Base-by-base conservation (phyloP, 2,113 vertebrate genomes). In the Istiophorus platypterus region DNA sequence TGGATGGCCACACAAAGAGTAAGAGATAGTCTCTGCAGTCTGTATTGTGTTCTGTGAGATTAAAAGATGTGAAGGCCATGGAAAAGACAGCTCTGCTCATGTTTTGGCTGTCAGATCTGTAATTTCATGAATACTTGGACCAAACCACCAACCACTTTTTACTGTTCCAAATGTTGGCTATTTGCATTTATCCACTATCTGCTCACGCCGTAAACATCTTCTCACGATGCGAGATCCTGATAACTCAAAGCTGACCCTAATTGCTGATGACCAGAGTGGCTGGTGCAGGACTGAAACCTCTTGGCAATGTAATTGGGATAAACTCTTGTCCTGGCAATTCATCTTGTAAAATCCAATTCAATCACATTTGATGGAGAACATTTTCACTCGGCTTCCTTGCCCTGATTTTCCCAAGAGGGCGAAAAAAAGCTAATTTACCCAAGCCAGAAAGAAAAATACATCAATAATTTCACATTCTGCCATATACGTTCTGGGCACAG, bases 331-430 rank as follows among this genome's bases (percentile, higher is more conserved):
- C 80, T 61, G 73, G 84, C 90, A 88, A 92, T 93, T 92, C 80
- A 91, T 94, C 93, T 93, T 92, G 80, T 88, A 81, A 93, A 94
- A 94, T 94, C 89, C 91, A 90, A 91, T 93, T 89, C 88, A 91
- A 83, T 94, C 91, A 88, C 84, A 79, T 84, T 88, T 91, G 91
- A 92, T 92, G 85, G 86, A 94, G 87, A 93, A 88, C 78, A 79
- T 87, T 91, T 91, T 89, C 86, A 73, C 84, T 89, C 80, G 42
- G 63, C 72, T 82, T 59, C 71, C 80, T 85, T 65, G 73, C 77
- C 67, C 51, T 26, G 80, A 76, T 85, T 85, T 85, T 87, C 90
- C 80, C 80, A 81, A 68, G 78, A 68, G 85, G 66, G 45, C 58
- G n/a, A n/a, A 72, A 70, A 76, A 85, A 85, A 91, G 92, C 90